phyloP scores from a whole-genome alignment of 2,888 invertebrate species.

The Latrodectus elegans region DNA sequence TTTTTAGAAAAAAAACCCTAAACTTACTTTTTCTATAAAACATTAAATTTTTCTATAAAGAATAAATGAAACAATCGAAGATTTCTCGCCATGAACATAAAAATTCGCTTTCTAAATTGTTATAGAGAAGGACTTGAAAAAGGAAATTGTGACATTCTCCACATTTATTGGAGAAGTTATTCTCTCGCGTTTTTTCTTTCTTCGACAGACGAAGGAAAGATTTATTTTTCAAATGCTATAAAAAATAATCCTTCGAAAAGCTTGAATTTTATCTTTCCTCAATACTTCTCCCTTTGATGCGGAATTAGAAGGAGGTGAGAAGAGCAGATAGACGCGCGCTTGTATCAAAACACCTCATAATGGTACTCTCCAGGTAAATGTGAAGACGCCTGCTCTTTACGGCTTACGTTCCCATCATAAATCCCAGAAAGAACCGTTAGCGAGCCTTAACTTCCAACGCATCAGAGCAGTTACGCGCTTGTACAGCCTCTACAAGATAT shows the following conservation, averaged over 20 bases:
- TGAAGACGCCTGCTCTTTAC: constrained; percentile 63
- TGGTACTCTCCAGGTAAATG: constrained; percentile 56
- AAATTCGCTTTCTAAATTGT: constrained; percentile 34
- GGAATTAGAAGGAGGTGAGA: constrained; percentile 24
- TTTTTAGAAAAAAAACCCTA: too few relatives aligned
- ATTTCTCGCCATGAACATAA: constrained; percentile 15
- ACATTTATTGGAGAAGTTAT: constrained; percentile 15
- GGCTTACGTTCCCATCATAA: constrained; percentile 64
- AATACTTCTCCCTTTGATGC: constrained; percentile 37
- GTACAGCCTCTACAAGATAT: constrained; percentile 49
- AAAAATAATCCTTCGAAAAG: constrained; percentile 51
- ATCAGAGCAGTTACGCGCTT: constrained; percentile 48
- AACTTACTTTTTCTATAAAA: constrained; percentile 24
- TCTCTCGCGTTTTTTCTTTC: neutral
- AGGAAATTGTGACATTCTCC: constrained; percentile 34
- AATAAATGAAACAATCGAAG: constrained; percentile 33
- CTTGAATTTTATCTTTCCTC: constrained; percentile 35
- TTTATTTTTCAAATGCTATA: constrained; percentile 45
- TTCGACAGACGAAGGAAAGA: constrained; percentile 19
- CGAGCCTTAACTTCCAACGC: constrained; percentile 52
- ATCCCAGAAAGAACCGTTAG: constrained; percentile 46
- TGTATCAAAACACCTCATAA: constrained; percentile 55
- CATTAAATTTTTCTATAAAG: constrained; percentile 26
- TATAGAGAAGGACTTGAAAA: neutral
- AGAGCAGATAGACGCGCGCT: neutral